phyloP scores from a whole-genome alignment of 2,113 vertebrate species.

The Myrmophylax atrothorax region DNA sequence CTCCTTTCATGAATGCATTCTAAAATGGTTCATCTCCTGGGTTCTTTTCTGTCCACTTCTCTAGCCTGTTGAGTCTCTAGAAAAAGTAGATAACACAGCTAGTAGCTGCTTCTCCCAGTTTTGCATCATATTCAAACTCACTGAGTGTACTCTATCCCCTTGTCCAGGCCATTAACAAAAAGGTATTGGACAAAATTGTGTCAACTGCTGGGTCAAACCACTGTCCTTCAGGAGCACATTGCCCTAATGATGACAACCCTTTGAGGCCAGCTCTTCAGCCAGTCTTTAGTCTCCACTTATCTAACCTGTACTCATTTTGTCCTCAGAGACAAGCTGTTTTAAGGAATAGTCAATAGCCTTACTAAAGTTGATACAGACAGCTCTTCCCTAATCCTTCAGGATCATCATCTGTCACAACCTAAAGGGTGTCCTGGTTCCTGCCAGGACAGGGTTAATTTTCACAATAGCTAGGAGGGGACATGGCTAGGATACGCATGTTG shows the following conservation, averaged over 20 bases:
- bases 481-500: neutral
- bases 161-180: neutral
- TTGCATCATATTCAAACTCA: neutral
- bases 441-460: neutral
- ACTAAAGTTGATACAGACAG: neutral
- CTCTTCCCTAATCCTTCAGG: neutral
- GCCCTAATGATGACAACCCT: neutral
- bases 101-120: neutral
- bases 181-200: neutral
- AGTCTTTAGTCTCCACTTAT: neutral
- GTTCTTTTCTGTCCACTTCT: neutral
- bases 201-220: neutral
- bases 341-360: neutral
- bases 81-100: neutral
- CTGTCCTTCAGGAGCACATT: neutral
- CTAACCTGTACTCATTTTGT: neutral
- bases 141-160: no score
- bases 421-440: neutral
- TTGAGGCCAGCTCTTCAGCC: neutral
- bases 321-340: neutral
- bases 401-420: neutral
- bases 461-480: neutral
- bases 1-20: neutral
- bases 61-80: neutral
- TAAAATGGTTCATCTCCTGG: neutral